phyloP scores from a whole-genome alignment of 2,113 vertebrate genomes.

The Erpornis zantholeuca region DNA sequence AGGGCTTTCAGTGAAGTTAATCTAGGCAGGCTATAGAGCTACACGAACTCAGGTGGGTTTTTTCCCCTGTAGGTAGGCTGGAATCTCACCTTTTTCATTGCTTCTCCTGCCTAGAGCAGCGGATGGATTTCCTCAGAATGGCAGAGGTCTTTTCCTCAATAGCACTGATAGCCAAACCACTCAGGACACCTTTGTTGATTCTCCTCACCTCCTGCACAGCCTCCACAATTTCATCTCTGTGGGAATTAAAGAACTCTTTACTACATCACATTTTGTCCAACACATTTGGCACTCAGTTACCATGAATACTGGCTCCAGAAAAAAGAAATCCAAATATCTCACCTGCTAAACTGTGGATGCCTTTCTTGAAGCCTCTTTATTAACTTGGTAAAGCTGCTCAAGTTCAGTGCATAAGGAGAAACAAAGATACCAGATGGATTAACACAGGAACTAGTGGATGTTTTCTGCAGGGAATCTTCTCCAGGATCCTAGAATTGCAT shows the following conservation, averaged over 20 bases:
- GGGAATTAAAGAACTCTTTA: not conserved
- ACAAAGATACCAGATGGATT: not conserved
- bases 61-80: not conserved
- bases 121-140: constrained; percentile 7
- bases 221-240: constrained; percentile 52
- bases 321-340: not conserved
- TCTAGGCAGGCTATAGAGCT: not conserved
- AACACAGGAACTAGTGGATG: not conserved
- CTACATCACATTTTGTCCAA: not conserved
- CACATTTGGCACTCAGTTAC: not conserved
- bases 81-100: constrained; percentile 12
- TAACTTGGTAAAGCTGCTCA: constrained; percentile 71
- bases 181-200: constrained; percentile 60
- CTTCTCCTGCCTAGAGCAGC: not conserved
- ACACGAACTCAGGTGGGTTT: not conserved
- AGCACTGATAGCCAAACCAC: constrained; percentile 62
- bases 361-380: constrained; percentile 56
- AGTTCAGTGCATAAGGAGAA: constrained; percentile 53
- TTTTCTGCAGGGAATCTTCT: constrained; percentile 31
- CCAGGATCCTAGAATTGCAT: constrained; percentile 30
- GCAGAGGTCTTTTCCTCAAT: constrained; percentile 67
- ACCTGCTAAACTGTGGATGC: constrained; percentile 69
- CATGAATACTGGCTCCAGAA: not conserved
- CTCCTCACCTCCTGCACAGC: constrained; percentile 67
- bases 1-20: not conserved